Evolutionary conservation across 92 coral and sea anemone species (phyloP).

Genomic region (Epizoanthus scotinus): DNA sequence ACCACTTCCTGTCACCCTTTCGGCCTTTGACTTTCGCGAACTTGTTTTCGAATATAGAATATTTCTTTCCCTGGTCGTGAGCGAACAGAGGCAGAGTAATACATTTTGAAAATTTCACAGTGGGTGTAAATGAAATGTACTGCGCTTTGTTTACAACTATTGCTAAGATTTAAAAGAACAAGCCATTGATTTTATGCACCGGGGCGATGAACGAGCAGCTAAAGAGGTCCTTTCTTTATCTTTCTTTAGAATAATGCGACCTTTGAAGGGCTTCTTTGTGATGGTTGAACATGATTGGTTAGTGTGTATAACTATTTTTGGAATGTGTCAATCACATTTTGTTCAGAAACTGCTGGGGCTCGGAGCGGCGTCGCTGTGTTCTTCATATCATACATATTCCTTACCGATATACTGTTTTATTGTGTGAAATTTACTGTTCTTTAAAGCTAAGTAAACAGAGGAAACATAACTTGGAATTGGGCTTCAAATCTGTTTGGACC

Average conservation of each 20-base stretch:
- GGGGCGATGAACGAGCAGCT: constrained; percentile 2
- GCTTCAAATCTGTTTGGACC: constrained; percentile 9
- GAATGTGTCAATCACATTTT: constrained; percentile 85
- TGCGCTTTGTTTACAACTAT: background rate
- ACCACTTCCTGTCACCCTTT: background rate
- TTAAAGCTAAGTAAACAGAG: background rate
- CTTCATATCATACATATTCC: constrained; percentile 22
- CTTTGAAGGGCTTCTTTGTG: constrained; percentile 37
- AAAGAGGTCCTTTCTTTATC: too few relatives aligned
- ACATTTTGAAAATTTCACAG: background rate
- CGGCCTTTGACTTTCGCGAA: background rate
- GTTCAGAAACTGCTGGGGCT: background rate
- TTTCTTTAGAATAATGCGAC: background rate
- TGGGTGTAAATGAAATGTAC: background rate
- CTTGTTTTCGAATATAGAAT: background rate
- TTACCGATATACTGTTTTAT: background rate
- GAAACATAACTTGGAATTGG: background rate
- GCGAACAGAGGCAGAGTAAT: too few relatives aligned
- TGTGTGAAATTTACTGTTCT: constrained; percentile 24
- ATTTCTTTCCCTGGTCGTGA: background rate
- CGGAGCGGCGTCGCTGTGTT: constrained; percentile 24
- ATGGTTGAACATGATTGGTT: constrained; percentile 19
- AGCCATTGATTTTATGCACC: background rate
- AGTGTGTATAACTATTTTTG: constrained; percentile 60
- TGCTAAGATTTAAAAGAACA: background rate